phyloP scores from a whole-genome alignment of 2,113 vertebrate species.

The Tragelaphus scriptus region DNA sequence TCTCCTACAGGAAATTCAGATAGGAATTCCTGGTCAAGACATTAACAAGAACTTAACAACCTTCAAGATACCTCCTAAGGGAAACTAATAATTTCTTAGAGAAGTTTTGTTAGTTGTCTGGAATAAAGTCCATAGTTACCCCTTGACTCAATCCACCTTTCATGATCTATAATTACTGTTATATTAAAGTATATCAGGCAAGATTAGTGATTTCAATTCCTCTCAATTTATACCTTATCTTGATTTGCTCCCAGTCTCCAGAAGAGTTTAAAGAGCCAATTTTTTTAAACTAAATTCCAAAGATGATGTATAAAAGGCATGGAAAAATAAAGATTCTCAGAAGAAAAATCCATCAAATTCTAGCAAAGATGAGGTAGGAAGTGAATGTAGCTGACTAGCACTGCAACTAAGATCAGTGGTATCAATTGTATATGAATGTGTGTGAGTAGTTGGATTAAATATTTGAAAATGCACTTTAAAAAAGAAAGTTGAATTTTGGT shows the following conservation, averaged over 20 bases:
- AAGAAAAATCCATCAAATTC: slow-evolving; percentile 31
- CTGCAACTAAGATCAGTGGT: slow-evolving; percentile 26
- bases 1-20: not conserved
- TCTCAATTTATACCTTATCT: slow-evolving; percentile 24
- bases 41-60: slow-evolving; percentile 28
- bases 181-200: not conserved
- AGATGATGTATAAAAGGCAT: not conserved
- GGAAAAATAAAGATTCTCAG: slow-evolving; percentile 12
- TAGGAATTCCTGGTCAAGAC: not conserved
- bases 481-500: slow-evolving; percentile 23
- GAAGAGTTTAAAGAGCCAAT: slow-evolving; percentile 26
- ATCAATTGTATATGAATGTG: not conserved
- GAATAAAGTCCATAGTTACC: slow-evolving; percentile 47
- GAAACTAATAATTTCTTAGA: slow-evolving; percentile 9
- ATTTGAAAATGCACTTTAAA: slow-evolving; percentile 29
- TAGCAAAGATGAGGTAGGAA: slow-evolving; percentile 3
- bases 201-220: slow-evolving; percentile 13
- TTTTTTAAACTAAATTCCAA: slow-evolving; percentile 23
- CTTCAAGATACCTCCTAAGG: not conserved
- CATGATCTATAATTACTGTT: slow-evolving; percentile 29
- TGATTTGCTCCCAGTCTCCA: not conserved
- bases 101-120: slow-evolving; percentile 1
- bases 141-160: slow-evolving; percentile 12
- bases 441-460: slow-evolving; percentile 9
- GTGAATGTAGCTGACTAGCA: not conserved